These are phyloP conservation scores for Alosa alosa DNA, from an alignment of 2,113 vertebrate species.

Conservation along the genomic window DNA sequence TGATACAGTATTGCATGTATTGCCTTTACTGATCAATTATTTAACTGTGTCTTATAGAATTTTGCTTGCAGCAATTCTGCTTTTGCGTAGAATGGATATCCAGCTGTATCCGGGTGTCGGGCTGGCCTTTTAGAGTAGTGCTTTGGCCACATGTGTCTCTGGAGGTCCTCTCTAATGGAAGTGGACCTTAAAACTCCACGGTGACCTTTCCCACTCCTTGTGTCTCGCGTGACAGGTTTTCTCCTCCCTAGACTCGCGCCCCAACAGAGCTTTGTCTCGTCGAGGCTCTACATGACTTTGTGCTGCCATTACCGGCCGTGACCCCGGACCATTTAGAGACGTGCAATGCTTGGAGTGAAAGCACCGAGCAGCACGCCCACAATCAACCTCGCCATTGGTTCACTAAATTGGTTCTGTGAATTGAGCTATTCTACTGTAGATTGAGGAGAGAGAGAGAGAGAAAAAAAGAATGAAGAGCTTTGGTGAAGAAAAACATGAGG, in stretches of 20 bases:
- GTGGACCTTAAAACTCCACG: slow-evolving; percentile 34
- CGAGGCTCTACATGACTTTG: slow-evolving; percentile 55
- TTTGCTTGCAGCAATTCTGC: not conserved
- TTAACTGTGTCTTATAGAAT: not conserved
- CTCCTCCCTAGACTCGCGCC: slow-evolving; percentile 31
- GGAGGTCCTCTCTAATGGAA: slow-evolving; percentile 20
- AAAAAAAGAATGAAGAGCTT: slow-evolving; percentile 3
- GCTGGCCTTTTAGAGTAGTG: not conserved
- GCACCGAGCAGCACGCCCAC: slow-evolving; percentile 3
- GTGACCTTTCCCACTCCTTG: slow-evolving; percentile 23
- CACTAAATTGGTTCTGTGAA: slow-evolving; percentile 42
- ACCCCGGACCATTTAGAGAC: slow-evolving; percentile 54
- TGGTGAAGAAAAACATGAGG: not conserved
- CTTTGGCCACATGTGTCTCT: slow-evolving; percentile 7
- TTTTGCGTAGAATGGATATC: not conserved
- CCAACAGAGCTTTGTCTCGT: slow-evolving; percentile 33
- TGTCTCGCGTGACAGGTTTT: slow-evolving; percentile 37
- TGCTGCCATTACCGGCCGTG: slow-evolving; percentile 49
- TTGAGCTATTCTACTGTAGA: slow-evolving; percentile 23
- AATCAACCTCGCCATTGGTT: slow-evolving; percentile 41
- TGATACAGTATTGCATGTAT: no score
- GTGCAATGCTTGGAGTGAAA: not conserved
- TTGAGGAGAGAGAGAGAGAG: not conserved
- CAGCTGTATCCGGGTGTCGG: not conserved
- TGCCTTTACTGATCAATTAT: not conserved